Percentiles rank a stretch among this genome's conserved stretches.
Evolutionary conservation across 1,140 invertebrate genomes (phyloP).

Genomic region (Hylaeus volcanicus): DNA sequence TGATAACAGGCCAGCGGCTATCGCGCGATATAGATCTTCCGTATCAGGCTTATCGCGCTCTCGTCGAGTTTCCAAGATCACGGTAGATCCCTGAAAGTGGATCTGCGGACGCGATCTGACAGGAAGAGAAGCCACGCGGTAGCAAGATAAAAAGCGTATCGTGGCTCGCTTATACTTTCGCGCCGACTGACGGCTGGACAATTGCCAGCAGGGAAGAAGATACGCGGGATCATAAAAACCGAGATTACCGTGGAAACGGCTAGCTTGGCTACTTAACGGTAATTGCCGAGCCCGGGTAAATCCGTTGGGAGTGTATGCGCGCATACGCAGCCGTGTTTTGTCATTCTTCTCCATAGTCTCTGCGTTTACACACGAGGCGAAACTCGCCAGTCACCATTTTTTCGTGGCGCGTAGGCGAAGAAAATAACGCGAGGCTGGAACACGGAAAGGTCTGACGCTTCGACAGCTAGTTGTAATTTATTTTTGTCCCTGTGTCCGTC

Average conservation of each 20-base stretch:
- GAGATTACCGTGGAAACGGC: slow-evolving; percentile 67
- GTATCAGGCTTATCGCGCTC: slow-evolving; percentile 25
- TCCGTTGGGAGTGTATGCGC: slow-evolving; percentile 28
- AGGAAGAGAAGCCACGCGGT: slow-evolving; percentile 46
- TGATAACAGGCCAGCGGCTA: slow-evolving; percentile 15
- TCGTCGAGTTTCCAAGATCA: slow-evolving; percentile 47
- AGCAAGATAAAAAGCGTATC: slow-evolving; percentile 53
- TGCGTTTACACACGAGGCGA: background rate
- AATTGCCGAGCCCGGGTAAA: slow-evolving; percentile 61
- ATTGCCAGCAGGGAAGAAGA: slow-evolving; percentile 59
- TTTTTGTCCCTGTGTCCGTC: no score
- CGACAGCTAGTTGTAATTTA: no score
- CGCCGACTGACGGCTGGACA: slow-evolving; percentile 66
- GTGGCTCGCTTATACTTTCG: slow-evolving; percentile 56
- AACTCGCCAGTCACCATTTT: slow-evolving; percentile 26
- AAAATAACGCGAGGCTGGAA: background rate
- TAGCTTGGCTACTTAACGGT: slow-evolving; percentile 58
- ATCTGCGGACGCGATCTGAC: slow-evolving; percentile 51
- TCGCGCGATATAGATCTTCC: slow-evolving; percentile 40
- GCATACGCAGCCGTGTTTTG: background rate
- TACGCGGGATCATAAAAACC: slow-evolving; percentile 60
- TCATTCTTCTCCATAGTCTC: background rate
- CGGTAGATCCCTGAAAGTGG: slow-evolving; percentile 5
- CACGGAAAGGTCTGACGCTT: background rate
- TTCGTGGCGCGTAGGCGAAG: background rate